Evolutionary conservation across 2,797 vertebrate genomes (phyloP), one percentile per base, ranked within the genome.

Genomic region (Rhinichthys osculus): DNA sequence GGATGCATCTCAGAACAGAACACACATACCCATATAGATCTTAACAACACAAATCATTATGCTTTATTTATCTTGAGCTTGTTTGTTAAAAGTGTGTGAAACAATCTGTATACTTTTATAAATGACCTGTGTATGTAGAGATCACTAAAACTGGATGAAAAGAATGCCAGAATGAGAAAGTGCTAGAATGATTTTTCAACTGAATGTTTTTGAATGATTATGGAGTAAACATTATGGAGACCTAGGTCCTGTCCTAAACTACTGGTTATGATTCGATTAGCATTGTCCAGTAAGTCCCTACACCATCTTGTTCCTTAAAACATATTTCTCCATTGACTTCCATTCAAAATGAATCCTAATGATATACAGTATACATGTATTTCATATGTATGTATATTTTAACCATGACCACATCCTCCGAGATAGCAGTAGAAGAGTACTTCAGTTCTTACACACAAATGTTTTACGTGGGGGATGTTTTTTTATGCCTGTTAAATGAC

Each of bases 11-110:
- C 5, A 76, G 30, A 76, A 54, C 0, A 42, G 42, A 42, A 1
- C 73, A 35, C 72, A 74, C 72, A 74, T 6, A 64, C n/a, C 44
- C 57, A 19, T 21, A 47, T 19, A 66, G 57, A 47, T 42, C 59
- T 42, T 66, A 79, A 27, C 23, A 44, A 64, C 17, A 33, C n/a
- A 79, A 79, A 47, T 44, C 59, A 66, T 79, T 79, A 33, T 30
- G 3, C 8, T 13, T 44, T 33, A 50, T 44, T 30, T 59, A 7
- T 59, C 33, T 78, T 57, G 3, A 78, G 19, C 6, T 59, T 78
- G 16, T 44, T 30, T 64, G 14, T 30, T 50, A 47, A 47, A 27
- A 40, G 76, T 35, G 38, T 38, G 35, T 78, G 3, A 40, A 78
- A 54, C 52, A 19, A 54, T 19, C 19, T 54, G 19, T 54, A 21